Conservation (phyloP, 2,888 invertebrate genomes). For the Uropetala carovei region DNA sequence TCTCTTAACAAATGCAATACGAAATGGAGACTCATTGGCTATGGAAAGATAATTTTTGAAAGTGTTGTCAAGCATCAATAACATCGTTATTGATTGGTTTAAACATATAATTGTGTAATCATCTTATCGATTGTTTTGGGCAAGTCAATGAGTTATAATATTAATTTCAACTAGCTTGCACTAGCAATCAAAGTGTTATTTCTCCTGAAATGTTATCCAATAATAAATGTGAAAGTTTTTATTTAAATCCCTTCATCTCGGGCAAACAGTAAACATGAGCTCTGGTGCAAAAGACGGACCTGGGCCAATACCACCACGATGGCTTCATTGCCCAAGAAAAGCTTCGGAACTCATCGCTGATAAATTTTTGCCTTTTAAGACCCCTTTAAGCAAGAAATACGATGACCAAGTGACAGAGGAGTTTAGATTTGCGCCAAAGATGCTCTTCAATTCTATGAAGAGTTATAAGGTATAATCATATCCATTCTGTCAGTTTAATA, state of each 20-base stretch:
- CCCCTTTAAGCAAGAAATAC: conserved; percentile 90
- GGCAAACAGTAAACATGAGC: conserved; percentile 22
- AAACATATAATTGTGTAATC: neutral
- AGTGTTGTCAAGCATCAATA: conserved; percentile 20
- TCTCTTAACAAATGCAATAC: neutral
- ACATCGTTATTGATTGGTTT: neutral
- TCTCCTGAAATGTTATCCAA: neutral
- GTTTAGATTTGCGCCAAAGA: conserved; percentile 90
- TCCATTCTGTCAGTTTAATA: conserved; percentile 20
- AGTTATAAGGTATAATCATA: conserved; percentile 81
- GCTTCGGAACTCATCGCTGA: conserved; percentile 83
- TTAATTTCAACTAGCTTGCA: neutral
- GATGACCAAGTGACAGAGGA: conserved; percentile 90
- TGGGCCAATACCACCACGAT: conserved; percentile 88
- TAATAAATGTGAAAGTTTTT: conserved; percentile 32
- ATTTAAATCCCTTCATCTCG: neutral
- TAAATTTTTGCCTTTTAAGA: conserved; percentile 96
- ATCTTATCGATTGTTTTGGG: neutral
- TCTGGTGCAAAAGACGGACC: conserved; percentile 38
- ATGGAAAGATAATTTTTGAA: neutral
- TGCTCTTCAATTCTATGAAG: conserved; percentile 90
- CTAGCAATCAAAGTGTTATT: neutral
- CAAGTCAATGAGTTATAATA: neutral
- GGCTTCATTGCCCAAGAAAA: conserved; percentile 93
- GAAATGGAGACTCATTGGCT: neutral